Evolutionary conservation across 2,888 invertebrate genomes (phyloP), one percentile per base, ranked within the genome.

Genomic region (Tinea trinotella): DNA sequence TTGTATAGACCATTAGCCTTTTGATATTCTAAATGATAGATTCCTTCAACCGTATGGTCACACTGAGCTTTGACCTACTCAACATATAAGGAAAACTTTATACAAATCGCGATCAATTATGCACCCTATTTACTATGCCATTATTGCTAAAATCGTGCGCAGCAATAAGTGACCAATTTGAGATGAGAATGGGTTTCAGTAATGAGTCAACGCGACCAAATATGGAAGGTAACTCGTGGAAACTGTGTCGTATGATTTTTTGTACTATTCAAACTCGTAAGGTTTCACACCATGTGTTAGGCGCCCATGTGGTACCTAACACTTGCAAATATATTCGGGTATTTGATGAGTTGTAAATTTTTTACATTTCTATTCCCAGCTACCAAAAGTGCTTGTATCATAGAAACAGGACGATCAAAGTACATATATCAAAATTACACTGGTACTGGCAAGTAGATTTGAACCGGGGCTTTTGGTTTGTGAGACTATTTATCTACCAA

Each of bases 241-340:
- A 80, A 77, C 74, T 72, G 72, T 74, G 77, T 62, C 76, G 66
- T 56, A 58, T 55, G 60, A 61, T 62, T 71, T 71, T 70, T 73
- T 73, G 67, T 66, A 57, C 53, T 24, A 34, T 19, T 22, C 24
- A 36, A 20, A 13, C 30, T 54, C 36, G 50, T 34, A 12, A 6
- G 30, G 17, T 40, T 40, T 20, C 15, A 34, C n/a, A 22, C 49
- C 22, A 40, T 40, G 40, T 40, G 40, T 40, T 15, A 40, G 6
- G n/a, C 13, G 12, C 12, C 40, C 40, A 40, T 40, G 40, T 40
- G 40, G 40, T 40, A 2, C n/a, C 10, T 7, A 22, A 22, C n/a
- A n/a, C n/a, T n/a, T n/a, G n/a, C n/a, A n/a, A n/a, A n/a, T n/a
- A n/a, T n/a, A n/a, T n/a, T n/a, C n/a, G n/a, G n/a, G n/a, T n/a